These are phyloP conservation scores for Cantharis lateralis DNA, from an alignment of 2,888 invertebrate species.

Conservation along the genomic window DNA sequence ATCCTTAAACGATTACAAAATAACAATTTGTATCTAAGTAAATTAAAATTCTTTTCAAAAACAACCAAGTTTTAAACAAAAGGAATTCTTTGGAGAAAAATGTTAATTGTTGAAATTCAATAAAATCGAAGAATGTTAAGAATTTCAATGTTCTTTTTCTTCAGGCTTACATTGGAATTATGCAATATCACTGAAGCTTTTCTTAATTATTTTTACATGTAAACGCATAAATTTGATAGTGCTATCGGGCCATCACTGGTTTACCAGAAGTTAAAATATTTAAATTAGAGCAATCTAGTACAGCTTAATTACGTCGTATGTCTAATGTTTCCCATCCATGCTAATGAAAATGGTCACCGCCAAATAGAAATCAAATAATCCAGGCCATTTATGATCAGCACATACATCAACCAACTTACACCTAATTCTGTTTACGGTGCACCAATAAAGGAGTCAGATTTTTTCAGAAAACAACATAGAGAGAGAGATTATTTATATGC, in stretches of 20 bases:
- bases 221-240: not conserved
- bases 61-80: constrained; percentile 23
- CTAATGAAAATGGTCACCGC: not conserved
- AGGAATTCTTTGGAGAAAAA: constrained; percentile 23
- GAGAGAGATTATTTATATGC: too few relatives aligned
- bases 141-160: constrained; percentile 18
- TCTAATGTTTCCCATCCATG: not conserved
- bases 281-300: not conserved
- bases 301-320: not conserved
- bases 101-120: constrained; percentile 30
- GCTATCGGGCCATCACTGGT: not conserved
- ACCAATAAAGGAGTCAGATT: not conserved
- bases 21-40: constrained; percentile 13
- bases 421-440: not conserved
- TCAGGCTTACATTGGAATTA: not conserved
- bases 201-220: not conserved
- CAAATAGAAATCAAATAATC: not conserved
- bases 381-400: not conserved
- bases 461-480: too few relatives aligned
- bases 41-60: constrained; percentile 23
- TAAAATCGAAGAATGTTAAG: constrained; percentile 28
- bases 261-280: not conserved
- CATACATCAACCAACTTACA: not conserved
- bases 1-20: not conserved
- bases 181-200: not conserved